Percentiles rank a stretch among this genome's conserved stretches.
phyloP scores from a whole-genome alignment of 1,140 invertebrate genomes.

The Cyclina sinensis region DNA sequence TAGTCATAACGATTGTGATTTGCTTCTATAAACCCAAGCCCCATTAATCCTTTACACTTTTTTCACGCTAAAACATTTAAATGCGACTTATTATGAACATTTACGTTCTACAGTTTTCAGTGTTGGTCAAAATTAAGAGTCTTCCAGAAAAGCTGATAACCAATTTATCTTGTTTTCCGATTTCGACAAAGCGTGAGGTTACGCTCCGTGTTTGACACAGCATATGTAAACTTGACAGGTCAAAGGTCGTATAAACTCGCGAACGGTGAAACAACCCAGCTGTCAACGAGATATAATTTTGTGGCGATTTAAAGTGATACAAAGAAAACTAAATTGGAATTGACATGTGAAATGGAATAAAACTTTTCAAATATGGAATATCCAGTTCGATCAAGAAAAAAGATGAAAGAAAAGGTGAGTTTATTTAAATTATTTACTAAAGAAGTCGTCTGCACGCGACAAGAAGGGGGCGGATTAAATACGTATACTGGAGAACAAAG shows the following conservation, averaged over 20 bases:
- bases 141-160: no score
- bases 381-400: conserved; percentile 3
- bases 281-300: neutral
- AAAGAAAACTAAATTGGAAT: neutral
- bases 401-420: conserved; percentile 24
- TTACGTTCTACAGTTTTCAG: no score
- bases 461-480: conserved; percentile 29
- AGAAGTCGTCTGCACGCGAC: conserved; percentile 10
- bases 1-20: no score
- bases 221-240: neutral
- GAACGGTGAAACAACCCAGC: neutral
- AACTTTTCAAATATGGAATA: conserved; percentile 1
- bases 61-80: no score
- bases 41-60: no score
- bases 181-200: neutral
- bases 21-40: no score
- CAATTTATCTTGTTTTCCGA: no score
- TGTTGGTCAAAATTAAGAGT: no score
- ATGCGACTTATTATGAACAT: no score
- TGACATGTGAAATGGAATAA: neutral
- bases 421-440: neutral
- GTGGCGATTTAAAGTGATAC: neutral
- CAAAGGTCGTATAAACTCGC: conserved; percentile 27
- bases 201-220: neutral
- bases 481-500: conserved; percentile 20